Evolutionary conservation across 2,888 invertebrate genomes (phyloP).

Genomic region (Acholoe squamosa): DNA sequence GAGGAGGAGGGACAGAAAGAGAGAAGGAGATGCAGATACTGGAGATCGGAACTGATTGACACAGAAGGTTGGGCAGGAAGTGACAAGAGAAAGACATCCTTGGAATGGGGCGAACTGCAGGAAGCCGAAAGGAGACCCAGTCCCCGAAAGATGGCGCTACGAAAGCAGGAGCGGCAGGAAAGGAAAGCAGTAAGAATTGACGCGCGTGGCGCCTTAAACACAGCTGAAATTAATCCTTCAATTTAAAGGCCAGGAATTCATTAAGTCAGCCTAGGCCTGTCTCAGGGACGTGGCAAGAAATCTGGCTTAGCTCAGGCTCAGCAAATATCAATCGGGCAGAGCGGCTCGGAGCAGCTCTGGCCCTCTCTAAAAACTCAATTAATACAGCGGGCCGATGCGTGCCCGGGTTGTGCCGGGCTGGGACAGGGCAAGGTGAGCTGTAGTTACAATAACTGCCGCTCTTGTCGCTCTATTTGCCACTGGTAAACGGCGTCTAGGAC

Average conservation of each 20-base stretch:
- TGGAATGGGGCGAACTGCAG: not conserved
- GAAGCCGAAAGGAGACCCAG: not conserved
- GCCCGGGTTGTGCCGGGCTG: not conserved
- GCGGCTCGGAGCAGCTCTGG: not conserved
- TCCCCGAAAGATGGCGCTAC: not conserved
- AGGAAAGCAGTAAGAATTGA: not conserved
- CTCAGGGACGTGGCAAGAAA: not conserved
- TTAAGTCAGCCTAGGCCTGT: conserved; percentile 14
- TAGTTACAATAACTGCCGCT: conserved; percentile 47
- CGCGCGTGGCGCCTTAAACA: conserved; percentile 37
- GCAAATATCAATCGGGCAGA: not conserved
- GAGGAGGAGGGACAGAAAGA: not conserved
- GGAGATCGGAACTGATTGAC: not conserved
- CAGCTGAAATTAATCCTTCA: conserved; percentile 53
- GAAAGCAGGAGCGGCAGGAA: not conserved
- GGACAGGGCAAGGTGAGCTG: not conserved
- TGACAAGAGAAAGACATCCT: not conserved
- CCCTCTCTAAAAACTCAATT: conserved; percentile 44
- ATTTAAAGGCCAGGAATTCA: conserved; percentile 54
- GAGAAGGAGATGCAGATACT: not conserved
- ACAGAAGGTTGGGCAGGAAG: not conserved
- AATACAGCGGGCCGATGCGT: not conserved
- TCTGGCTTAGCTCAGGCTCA: conserved; percentile 40
- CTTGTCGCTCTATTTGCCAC: not conserved
- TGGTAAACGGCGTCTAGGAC: not conserved